These are phyloP conservation scores for Aurelia sp. DNA, from an alignment of 30 jellyfish, hydroid and myxozoan genomes.

Conservation along the genomic window DNA sequence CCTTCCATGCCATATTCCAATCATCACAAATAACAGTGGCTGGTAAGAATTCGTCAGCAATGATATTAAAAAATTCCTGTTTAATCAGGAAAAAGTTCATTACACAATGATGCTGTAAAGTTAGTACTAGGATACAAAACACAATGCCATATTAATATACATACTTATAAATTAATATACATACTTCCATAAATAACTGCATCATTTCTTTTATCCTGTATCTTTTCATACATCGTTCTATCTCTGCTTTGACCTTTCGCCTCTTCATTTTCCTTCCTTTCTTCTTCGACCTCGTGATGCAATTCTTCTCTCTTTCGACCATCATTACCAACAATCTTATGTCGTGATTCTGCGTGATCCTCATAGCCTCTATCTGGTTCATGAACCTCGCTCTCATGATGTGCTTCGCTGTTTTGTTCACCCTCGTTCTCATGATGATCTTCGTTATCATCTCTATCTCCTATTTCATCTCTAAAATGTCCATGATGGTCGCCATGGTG, in stretches of 20 bases:
- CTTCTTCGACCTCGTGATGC: background rate
- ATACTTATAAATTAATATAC: too few species aligned
- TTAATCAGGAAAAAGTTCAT: too few species aligned
- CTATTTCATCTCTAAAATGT: slow-evolving; percentile 68
- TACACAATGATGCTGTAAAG: too few species aligned
- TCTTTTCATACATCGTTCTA: background rate
- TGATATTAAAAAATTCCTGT: too few species aligned
- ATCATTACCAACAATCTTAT: slow-evolving; percentile 10
- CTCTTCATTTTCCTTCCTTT: background rate
- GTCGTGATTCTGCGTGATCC: slow-evolving; percentile 35
- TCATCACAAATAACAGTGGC: too few species aligned
- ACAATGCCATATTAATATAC: too few species aligned
- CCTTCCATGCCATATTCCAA: too few species aligned
- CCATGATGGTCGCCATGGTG: slow-evolving; percentile 70
- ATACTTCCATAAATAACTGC: slow-evolving; percentile 54
- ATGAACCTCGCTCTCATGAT: background rate
- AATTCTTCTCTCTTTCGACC: background rate
- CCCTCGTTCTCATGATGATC: slow-evolving; percentile 2
- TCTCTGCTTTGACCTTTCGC: slow-evolving; percentile 2
- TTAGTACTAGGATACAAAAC: too few species aligned
- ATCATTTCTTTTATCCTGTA: slow-evolving; percentile 4
- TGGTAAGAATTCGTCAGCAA: too few species aligned
- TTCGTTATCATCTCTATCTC: slow-evolving; percentile 19
- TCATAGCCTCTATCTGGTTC: background rate
- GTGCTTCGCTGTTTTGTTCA: background rate